phyloP scores from a whole-genome alignment of 2,113 vertebrate genomes.

The Rhineura floridana region DNA sequence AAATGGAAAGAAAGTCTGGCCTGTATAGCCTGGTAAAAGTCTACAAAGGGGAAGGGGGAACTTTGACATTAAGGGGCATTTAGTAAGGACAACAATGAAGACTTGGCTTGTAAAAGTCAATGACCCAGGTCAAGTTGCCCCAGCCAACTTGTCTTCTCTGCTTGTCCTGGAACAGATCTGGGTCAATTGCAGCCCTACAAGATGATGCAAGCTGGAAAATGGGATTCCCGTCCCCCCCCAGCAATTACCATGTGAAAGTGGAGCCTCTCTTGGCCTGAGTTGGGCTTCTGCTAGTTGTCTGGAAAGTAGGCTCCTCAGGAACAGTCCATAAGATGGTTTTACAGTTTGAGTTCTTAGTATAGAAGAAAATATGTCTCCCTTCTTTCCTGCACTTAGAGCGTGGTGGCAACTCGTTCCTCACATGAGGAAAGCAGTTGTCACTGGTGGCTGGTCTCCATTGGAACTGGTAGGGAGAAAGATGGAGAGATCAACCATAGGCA shows the following conservation, averaged over 20 bases:
- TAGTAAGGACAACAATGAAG: not conserved
- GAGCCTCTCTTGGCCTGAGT: not conserved
- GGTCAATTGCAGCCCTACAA: not conserved
- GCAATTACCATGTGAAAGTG: too few species aligned
- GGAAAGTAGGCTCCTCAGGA: not conserved
- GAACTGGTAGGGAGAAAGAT: too few species aligned
- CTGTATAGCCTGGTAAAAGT: slow-evolving; percentile 8
- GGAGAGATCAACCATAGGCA: too few species aligned
- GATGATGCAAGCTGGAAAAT: not conserved
- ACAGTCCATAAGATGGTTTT: too few species aligned
- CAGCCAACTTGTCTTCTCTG: not conserved
- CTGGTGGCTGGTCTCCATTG: too few species aligned
- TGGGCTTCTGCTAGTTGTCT: not conserved
- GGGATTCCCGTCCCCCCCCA: not conserved
- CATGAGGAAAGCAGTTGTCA: too few species aligned
- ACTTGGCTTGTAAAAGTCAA: not conserved
- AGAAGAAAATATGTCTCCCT: too few species aligned
- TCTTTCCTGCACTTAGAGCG: too few species aligned
- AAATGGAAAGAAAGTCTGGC: slow-evolving; percentile 30
- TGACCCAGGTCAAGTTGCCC: not conserved
- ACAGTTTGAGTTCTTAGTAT: too few species aligned
- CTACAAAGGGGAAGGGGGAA: not conserved
- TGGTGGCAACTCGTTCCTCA: too few species aligned
- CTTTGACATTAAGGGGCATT: not conserved
- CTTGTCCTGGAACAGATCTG: not conserved